phyloP scores from a whole-genome alignment of 2,797 vertebrate species.

The Stomatorhinus walkeri region DNA sequence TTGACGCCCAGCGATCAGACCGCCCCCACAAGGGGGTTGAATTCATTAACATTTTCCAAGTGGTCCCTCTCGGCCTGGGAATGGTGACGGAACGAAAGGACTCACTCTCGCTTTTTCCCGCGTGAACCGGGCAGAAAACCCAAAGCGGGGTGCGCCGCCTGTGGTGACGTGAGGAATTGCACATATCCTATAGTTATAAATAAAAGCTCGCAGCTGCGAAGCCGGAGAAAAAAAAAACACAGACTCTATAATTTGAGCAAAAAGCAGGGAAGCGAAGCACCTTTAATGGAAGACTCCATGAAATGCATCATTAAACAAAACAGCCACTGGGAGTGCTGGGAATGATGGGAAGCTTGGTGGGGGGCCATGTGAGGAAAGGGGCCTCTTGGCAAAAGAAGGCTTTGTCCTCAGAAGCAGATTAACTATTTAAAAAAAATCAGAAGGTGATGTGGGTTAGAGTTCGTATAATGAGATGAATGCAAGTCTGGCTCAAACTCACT shows the following conservation, averaged over 20 bases:
- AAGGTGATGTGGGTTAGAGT: conserved; percentile 41
- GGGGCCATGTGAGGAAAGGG: background rate
- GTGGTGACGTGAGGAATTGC: background rate
- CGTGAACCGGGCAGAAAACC: background rate
- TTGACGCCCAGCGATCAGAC: conserved; percentile 33
- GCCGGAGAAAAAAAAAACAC: background rate
- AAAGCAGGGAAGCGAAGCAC: background rate
- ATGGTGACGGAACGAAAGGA: background rate
- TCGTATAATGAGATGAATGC: conserved; percentile 30
- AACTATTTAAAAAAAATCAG: conserved; percentile 54
- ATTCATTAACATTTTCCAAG: conserved; percentile 37
- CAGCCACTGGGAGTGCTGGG: background rate
- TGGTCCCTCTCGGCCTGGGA: conserved; percentile 3
- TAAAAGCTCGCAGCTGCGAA: background rate
- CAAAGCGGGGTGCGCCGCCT: background rate
- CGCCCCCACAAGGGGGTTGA: conserved; percentile 32
- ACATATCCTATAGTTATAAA: background rate
- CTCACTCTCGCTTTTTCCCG: background rate
- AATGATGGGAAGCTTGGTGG: background rate
- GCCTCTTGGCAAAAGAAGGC: conserved; percentile 32
- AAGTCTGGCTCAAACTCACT: conserved; percentile 31
- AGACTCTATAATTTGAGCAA: conserved; percentile 1
- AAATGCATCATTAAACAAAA: conserved; percentile 18
- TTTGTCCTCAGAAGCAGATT: conserved; percentile 44
- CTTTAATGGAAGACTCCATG: conserved; percentile 5